Evolutionary conservation across 37 sponge, comb jelly and placozoan genomes (phyloP).

Genomic region (Crambe crambe): DNA sequence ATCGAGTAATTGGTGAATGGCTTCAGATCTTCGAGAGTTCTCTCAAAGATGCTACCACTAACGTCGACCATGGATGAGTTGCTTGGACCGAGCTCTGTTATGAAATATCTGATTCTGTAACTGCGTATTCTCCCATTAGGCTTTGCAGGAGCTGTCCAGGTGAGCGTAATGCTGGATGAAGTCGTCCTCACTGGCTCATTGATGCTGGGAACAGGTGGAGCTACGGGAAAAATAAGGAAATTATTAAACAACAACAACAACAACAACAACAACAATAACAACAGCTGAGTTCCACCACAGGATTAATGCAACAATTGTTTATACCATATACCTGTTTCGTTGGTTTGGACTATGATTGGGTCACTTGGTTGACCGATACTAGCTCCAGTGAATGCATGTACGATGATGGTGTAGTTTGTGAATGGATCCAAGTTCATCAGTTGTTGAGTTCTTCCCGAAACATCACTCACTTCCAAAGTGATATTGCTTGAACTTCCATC

Average conservation of each 20-base stretch:
- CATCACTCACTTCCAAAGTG: not conserved
- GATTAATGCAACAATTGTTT: too few species aligned
- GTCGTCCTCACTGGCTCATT: not conserved
- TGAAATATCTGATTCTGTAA: conserved; percentile 24
- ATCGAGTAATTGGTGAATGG: conserved; percentile 48
- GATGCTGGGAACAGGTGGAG: conserved; percentile 12
- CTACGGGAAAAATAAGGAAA: not conserved
- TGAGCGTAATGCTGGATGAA: not conserved
- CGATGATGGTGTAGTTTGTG: too few species aligned
- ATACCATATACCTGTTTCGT: too few species aligned
- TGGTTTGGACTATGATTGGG: too few species aligned
- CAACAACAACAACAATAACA: conserved; percentile 4
- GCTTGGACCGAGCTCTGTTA: not conserved
- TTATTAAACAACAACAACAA: conserved; percentile 1
- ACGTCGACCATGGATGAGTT: not conserved
- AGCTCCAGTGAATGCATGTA: too few species aligned
- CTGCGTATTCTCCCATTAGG: conserved; percentile 51
- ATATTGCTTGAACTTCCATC: too few species aligned
- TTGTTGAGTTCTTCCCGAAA: too few species aligned
- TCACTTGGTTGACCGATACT: too few species aligned
- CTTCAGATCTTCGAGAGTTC: conserved; percentile 10
- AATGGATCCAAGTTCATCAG: too few species aligned
- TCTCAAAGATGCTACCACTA: not conserved
- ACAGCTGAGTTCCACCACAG: too few species aligned
- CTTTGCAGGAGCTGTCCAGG: conserved; percentile 30